These are phyloP conservation scores for Hycleus cichorii DNA, from an alignment of 1,140 invertebrate genomes.

Conservation along the genomic window DNA sequence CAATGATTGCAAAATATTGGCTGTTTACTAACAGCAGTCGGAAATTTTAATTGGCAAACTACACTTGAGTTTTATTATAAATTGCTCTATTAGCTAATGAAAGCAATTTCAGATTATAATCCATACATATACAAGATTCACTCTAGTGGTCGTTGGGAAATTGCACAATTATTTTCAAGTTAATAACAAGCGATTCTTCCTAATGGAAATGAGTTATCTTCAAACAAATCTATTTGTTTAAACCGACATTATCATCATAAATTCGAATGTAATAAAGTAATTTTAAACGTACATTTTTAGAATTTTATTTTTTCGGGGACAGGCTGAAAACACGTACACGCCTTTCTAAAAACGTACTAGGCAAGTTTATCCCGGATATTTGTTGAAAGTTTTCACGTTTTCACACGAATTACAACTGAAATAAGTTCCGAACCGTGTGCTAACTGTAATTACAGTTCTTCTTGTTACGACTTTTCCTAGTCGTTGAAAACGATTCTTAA, in stretches of 20 bases:
- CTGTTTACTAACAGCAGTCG: too few relatives aligned
- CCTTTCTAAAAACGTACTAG: neutral
- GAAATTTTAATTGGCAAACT: constrained; percentile 14
- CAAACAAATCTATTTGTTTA: too few relatives aligned
- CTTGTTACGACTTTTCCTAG: constrained; percentile 22
- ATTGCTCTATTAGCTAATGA: constrained; percentile 13
- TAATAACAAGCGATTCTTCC: neutral
- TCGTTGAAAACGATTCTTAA: constrained; percentile 28
- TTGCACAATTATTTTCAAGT: neutral
- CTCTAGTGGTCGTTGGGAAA: too few relatives aligned
- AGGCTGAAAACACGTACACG: constrained; percentile 28
- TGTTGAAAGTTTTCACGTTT: constrained; percentile 35
- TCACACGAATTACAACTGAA: constrained; percentile 30
- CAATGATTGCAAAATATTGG: too few relatives aligned
- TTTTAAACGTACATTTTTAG: constrained; percentile 30
- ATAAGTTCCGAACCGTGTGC: constrained; percentile 28
- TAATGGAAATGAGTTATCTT: too few relatives aligned
- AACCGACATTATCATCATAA: neutral
- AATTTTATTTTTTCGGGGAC: constrained; percentile 27
- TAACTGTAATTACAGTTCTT: constrained; percentile 23
- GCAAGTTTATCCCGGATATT: constrained; percentile 33
- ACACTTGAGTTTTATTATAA: neutral
- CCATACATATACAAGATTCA: too few relatives aligned
- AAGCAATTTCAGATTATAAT: neutral
- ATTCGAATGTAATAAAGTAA: constrained; percentile 36